These are phyloP conservation scores for Macrobrachium nipponense DNA, from an alignment of 1,140 invertebrate species.

Conservation along the genomic window DNA sequence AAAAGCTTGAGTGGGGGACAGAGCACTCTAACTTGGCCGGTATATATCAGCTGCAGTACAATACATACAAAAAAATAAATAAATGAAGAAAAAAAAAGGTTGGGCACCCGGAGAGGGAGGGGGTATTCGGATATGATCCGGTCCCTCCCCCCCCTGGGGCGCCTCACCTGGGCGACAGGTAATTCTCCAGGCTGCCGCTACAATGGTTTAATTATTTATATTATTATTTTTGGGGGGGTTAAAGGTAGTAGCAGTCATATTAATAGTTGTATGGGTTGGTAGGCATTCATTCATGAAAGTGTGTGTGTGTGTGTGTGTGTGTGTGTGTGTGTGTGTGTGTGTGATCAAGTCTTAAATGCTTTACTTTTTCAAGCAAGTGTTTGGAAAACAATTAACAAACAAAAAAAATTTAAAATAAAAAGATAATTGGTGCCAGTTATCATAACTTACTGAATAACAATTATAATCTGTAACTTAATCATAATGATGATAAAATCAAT, in stretches of 20 bases:
- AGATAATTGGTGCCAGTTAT: no score
- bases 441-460: no score
- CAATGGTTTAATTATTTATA: constrained; percentile 3
- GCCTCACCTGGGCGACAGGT: constrained; percentile 28
- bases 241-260: not conserved
- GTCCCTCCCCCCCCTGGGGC: constrained; percentile 8
- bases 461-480: no score
- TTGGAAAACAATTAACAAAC: no score
- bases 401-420: no score
- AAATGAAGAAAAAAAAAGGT: constrained; percentile 4
- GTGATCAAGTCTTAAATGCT: no score
- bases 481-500: no score
- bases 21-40: constrained; percentile 44
- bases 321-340: no score
- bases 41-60: constrained; percentile 52
- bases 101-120: not conserved
- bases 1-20: constrained; percentile 16
- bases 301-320: no score
- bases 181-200: constrained; percentile 41
- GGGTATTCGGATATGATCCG: constrained; percentile 10
- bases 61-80: constrained; percentile 33
- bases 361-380: no score
- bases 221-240: not conserved
- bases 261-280: no score
- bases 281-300: no score